Percentiles rank a stretch among this genome's conserved stretches.
phyloP scores from a whole-genome alignment of 2,113 vertebrate genomes.

The Eulemur rufifrons region DNA sequence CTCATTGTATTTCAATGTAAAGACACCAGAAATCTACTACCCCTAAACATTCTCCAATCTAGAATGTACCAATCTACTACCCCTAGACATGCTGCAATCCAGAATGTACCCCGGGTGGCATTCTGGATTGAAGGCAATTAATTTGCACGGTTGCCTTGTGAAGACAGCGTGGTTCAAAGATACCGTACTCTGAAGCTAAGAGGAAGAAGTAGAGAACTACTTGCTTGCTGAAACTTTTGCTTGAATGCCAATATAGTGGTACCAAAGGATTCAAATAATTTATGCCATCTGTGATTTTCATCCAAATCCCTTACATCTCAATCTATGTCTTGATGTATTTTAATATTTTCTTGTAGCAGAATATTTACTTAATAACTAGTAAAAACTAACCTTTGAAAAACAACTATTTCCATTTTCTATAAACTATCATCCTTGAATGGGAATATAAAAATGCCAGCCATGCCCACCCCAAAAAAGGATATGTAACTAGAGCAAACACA shows the following conservation, averaged over 20 bases:
- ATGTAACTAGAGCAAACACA: not conserved
- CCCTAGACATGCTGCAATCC: not conserved
- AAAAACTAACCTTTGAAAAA: not conserved
- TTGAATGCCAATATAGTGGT: not conserved
- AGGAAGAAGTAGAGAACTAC: not conserved
- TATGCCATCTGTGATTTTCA: not conserved
- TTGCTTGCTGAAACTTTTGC: not conserved
- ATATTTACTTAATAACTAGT: conserved; percentile 16
- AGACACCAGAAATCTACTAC: not conserved
- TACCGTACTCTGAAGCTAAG: not conserved
- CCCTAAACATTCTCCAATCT: not conserved
- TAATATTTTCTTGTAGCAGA: not conserved
- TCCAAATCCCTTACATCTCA: not conserved
- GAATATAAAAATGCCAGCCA: not conserved
- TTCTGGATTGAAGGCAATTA: not conserved
- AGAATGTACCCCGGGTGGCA: not conserved
- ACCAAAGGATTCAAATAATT: not conserved
- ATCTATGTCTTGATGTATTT: not conserved
- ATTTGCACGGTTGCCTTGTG: not conserved
- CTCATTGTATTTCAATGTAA: not conserved
- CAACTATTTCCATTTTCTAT: not conserved
- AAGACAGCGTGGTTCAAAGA: not conserved
- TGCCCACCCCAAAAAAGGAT: not conserved
- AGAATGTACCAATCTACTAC: not conserved
- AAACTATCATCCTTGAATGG: not conserved